Evolutionary conservation across 2,113 vertebrate genomes (phyloP), one percentile per base, ranked within the genome.

Genomic region (Gorsachius goisagi): DNA sequence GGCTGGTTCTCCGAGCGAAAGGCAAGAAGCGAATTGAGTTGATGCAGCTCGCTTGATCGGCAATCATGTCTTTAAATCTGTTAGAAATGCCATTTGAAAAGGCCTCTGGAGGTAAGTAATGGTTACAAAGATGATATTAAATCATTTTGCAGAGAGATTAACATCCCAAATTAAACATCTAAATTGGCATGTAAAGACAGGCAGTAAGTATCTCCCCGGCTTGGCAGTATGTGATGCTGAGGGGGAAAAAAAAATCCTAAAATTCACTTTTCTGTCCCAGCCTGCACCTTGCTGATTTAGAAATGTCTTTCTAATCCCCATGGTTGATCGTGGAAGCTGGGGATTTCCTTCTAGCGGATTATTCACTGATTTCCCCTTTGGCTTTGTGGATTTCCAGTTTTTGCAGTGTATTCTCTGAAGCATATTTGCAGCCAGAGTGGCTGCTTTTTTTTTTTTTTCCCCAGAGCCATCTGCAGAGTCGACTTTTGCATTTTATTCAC

Each of bases 281-380:
- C 53, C 33, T 12, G 1, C 41, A 23, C 67, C 24, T 92, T 9
- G 6, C 0, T 88, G 37, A 67, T 75, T 74, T 45, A 71, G 59
- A 83, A 79, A 80, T 85, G 58, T 68, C 39, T 49, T 90, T 74
- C 58, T 89, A 91, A 95, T 93, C 91, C 41, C 60, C 13, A 12
- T 7, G 26, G 22, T 80, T 64, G 45, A 44, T 32, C 5, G 8
- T 72, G 76, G 81, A 74, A 83, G 64, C 64, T 45, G 39, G 33
- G 64, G 88, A 91, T 96, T 89, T 95, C 68, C 76, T 63, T 41
- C 45, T 66, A 75, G 79, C 0, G 1, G 78, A 81, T 95, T 88
- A 86, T 58, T 81, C 22, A 47, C 68, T 74, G 77, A 96, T 97
- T 96, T 89, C 62, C 62, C 76, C 39, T n/a, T 96, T 71, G 82